Conservation (phyloP, 2,113 vertebrate genomes). For the Thinocorus orbignyianus region DNA sequence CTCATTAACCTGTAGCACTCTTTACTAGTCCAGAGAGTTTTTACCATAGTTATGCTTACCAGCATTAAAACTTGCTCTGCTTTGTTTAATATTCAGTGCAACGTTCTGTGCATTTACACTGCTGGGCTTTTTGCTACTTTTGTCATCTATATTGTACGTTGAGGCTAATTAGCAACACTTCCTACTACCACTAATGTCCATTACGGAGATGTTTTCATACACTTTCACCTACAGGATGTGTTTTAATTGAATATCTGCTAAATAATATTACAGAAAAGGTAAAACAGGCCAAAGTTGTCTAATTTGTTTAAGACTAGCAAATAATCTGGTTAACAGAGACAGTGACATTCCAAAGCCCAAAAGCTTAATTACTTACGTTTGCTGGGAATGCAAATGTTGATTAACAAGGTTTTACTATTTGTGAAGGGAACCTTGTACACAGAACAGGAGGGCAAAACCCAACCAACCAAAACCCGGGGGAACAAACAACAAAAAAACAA, state of each 20-base stretch:
- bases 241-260: slow-evolving; percentile 37
- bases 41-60: neutral
- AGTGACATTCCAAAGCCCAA: neutral
- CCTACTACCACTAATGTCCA: neutral
- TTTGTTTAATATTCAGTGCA: slow-evolving; percentile 37
- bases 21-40: slow-evolving; percentile 51
- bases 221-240: slow-evolving; percentile 56
- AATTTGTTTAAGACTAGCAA: neutral
- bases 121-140: neutral
- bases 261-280: slow-evolving; percentile 31
- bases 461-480: neutral
- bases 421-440: neutral
- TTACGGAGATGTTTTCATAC: slow-evolving; percentile 12
- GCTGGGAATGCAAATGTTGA: neutral
- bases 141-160: neutral
- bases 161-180: slow-evolving; percentile 13
- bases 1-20: slow-evolving; percentile 59
- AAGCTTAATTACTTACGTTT: neutral
- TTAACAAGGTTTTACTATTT: neutral
- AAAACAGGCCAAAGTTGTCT: slow-evolving; percentile 30
- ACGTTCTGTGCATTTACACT: neutral
- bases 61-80: neutral
- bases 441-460: neutral
- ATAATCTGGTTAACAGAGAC: neutral
- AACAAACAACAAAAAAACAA: neutral